Percentiles rank a stretch among this genome's conserved stretches.
Conservation (phyloP, 2,797 vertebrate species). For the Bryconaethiops microstoma region DNA sequence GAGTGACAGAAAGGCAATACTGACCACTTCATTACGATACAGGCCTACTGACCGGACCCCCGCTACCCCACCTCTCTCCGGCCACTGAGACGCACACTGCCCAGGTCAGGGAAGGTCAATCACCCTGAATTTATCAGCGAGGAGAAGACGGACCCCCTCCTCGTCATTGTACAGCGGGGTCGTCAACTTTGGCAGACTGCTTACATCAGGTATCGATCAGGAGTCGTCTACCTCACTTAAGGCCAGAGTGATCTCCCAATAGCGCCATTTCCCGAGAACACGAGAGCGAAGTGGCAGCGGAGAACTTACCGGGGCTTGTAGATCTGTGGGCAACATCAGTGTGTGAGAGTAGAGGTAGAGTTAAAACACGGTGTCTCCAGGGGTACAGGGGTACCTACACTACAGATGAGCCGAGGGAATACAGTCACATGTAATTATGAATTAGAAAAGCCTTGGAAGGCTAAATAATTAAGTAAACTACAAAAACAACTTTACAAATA, state of each 20-base stretch:
- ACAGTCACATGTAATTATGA: no score
- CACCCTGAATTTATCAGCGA: conserved; percentile 78
- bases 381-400: not conserved
- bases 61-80: conserved; percentile 79
- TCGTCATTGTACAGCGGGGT: conserved; percentile 62
- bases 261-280: conserved; percentile 65
- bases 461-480: no score
- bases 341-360: no score
- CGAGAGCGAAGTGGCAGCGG: conserved; percentile 65
- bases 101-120: conserved; percentile 84
- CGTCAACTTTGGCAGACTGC: conserved; percentile 66
- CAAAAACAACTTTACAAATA: not conserved
- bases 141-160: conserved; percentile 66
- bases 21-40: conserved; percentile 92
- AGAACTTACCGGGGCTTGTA: conserved; percentile 58
- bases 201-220: conserved; percentile 78
- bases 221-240: conserved; percentile 71
- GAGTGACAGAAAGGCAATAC: conserved; percentile 98
- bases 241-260: conserved; percentile 67
- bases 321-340: no score
- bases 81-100: conserved; percentile 83
- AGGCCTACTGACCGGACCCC: conserved; percentile 76
- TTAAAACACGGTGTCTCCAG: not conserved
- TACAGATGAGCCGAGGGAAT: not conserved
- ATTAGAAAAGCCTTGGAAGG: no score